Evolutionary conservation across 2,113 vertebrate species (phyloP), one percentile per base, ranked within the genome.

Genomic region (Cynopterus brachyotis): DNA sequence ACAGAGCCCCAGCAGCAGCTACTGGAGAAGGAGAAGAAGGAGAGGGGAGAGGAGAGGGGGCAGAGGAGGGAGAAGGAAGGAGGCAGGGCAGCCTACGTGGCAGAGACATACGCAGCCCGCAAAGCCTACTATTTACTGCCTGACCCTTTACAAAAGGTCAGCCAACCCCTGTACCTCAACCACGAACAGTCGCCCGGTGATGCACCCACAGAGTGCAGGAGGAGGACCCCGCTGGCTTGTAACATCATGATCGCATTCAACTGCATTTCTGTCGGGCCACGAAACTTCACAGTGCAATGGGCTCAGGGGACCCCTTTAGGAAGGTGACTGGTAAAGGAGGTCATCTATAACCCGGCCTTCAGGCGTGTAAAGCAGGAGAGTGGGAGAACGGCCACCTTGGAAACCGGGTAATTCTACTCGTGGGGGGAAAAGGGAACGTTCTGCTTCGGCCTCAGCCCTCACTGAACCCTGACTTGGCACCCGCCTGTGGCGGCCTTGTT

Each of bases 201-300:
- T 10, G 22, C 16, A 9, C 10, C 30, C 16, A 9, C 10, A 47
- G 57, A 40, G 10, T 42, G 7, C 16, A 26, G 70, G 26, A 92
- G 47, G 12, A n/a, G n/a, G n/a, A n/a, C n/a, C n/a, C n/a, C n/a
- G n/a, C n/a, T n/a, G n/a, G n/a, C n/a, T 12, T 60, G 7, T 22
- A 30, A 0, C 0, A 0, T 26, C 12, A 1, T 26, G 19, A 19
- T 9, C 5, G 13, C 45, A 5, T 28, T 19, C 16, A 2, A 16
- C 4, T 30, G 28, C 11, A 30, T 60, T 59, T 42, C 32, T 75
- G 13, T 42, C 6, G 8, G 26, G 47, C 30, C 12, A 1, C 66
- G 10, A n/a, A 57, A 35, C 78, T 9, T 26, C 37, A 47, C 83
- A 30, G 32, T 20, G 47, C n/a, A 59, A 10, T 22, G 3, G 9